Base-by-base conservation (phyloP, 2,888 invertebrate species). In the Copidosoma aretas region DNA sequence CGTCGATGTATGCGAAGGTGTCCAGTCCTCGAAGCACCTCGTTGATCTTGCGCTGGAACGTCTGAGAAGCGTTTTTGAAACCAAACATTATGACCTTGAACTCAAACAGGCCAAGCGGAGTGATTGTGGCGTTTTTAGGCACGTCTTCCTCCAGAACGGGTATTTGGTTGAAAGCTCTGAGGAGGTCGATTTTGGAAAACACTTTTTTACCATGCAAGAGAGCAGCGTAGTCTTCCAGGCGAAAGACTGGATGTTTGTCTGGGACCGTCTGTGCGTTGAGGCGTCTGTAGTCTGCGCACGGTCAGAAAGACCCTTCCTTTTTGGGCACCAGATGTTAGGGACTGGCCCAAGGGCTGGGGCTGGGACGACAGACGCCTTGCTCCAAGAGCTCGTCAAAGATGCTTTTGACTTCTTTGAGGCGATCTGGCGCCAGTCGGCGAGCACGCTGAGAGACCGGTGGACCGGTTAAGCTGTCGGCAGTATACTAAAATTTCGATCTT, bases 251-350 rank as follows among this genome's bases (percentile, higher is more conserved):
- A 43, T 64, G 60, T 19, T n/a, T 49, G 24, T 62, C 53, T 10
- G 62, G 43, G 5, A 24, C 22, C 2, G 54, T 54, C 1, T 17
- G 22, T 0, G 53, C 53, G 24, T 62, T 43, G 1, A 43, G 43
- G 3, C 8, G 10, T 1, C 62, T 1, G 10, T 41, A 62, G 24
- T 62, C 54, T 1, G 41, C 54, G 52, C 1, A 71, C 21, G 71
- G 69, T 51, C 75, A 53, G 70, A 73, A 66, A 0, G 62, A 66
- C 2, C 71, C 77, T 41, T 61, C 39, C 52, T 73, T 75, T 64
- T 78, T 82, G 8, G 66, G 69, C 0, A 74, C 78, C 24, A 79
- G 49, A 66, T 79, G 80, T 0, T 84, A 72, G 0, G 82, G 84
- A 46, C 77, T 80, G 0, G 83, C 74, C 83, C 82, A 85, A 1